Percentiles rank a stretch among this genome's conserved stretches.
These are phyloP conservation scores for Muntiacus muntjak DNA, from an alignment of 2,113 vertebrate species.

Conservation along the genomic window DNA sequence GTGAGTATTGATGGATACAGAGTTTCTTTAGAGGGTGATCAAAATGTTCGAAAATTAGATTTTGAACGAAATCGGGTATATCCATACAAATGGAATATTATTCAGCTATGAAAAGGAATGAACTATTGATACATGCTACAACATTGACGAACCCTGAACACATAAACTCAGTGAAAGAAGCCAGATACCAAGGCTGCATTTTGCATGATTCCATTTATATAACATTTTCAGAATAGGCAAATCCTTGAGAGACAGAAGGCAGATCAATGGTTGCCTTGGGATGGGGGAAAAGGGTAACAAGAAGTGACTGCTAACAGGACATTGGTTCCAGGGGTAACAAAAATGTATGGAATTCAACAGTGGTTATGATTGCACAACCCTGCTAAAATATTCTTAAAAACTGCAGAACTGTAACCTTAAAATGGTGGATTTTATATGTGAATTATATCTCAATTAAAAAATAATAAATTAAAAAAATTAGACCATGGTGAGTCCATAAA, in stretches of 20 bases:
- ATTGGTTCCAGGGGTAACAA: not conserved
- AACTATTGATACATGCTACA: not conserved
- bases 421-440: not conserved
- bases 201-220: not conserved
- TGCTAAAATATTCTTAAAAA: not conserved
- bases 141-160: not conserved
- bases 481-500: not conserved
- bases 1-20: not conserved
- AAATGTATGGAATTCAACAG: not conserved
- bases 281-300: not conserved
- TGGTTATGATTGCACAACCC: not conserved
- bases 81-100: not conserved
- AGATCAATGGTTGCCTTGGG: not conserved
- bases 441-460: conserved; percentile 13
- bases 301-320: not conserved
- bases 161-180: not conserved
- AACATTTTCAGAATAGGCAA: not conserved
- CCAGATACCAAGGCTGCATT: not conserved
- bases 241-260: not conserved
- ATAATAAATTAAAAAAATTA: not conserved
- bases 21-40: not conserved
- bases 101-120: not conserved
- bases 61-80: not conserved
- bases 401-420: not conserved
- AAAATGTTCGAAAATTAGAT: not conserved